A percentile compares a stretch with the other conserved stretches of the same genome.
Conservation (phyloP, 2,797 vertebrate species). For the Lacerta agilis region DNA sequence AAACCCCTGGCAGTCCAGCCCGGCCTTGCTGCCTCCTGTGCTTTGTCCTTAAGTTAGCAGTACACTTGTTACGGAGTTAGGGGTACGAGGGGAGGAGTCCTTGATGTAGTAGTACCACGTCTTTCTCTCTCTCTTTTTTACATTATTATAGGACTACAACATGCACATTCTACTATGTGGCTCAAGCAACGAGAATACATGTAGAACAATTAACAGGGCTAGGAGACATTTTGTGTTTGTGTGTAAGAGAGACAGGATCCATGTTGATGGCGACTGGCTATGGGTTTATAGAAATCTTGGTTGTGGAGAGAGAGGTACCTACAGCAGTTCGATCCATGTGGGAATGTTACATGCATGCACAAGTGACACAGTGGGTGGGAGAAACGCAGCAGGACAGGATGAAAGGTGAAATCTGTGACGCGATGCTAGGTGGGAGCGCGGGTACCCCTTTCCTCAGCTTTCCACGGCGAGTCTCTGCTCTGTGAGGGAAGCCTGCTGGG, state of each 20-base stretch:
- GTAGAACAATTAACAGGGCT: slow-evolving; percentile 78
- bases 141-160: slow-evolving; percentile 88
- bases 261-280: slow-evolving; percentile 84
- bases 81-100: slow-evolving; percentile 70
- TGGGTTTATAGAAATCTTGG: slow-evolving; percentile 88
- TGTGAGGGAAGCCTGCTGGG: slow-evolving; percentile 96
- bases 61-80: slow-evolving; percentile 71
- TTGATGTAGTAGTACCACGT: slow-evolving; percentile 72
- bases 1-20: slow-evolving; percentile 61
- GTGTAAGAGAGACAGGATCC: slow-evolving; percentile 65
- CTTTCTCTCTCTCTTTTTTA: slow-evolving; percentile 74
- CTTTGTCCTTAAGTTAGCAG: slow-evolving; percentile 76
- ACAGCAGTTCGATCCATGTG: slow-evolving; percentile 78
- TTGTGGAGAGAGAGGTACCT: slow-evolving; percentile 78
- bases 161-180: slow-evolving; percentile 91
- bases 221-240: slow-evolving; percentile 48
- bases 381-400: slow-evolving; percentile 78
- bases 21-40: slow-evolving; percentile 75
- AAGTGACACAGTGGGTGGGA: slow-evolving; percentile 75
- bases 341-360: slow-evolving; percentile 83
- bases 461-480: slow-evolving; percentile 96
- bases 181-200: slow-evolving; percentile 87
- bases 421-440: slow-evolving; percentile 61
- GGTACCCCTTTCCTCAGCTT: slow-evolving; percentile 86
- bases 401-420: slow-evolving; percentile 65